Base-by-base conservation (phyloP, 30 jellyfish, hydroid and myxozoan genomes). In the Mastigias papua region DNA sequence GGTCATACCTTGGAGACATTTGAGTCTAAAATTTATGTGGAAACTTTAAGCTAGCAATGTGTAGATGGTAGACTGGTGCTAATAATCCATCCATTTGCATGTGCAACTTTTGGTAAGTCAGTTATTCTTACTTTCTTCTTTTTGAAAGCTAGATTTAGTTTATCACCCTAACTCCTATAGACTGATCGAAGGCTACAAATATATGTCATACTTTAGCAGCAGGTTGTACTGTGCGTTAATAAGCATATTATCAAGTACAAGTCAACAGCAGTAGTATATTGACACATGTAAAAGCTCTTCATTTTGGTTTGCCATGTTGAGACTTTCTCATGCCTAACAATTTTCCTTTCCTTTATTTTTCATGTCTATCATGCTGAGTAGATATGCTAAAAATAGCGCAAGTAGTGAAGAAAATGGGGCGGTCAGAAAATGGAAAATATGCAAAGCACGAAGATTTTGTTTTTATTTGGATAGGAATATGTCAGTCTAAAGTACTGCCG, bases 161-260 rank as follows among this genome's bases (percentile, higher is more conserved):
- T 63, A n/a, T 37, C 74, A 17, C 46, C 74, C 54, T 42, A 42
- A 15, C 37, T 17, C 42, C 37, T 63, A 2, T 19, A 11, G 74
- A 15, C 37, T n/a, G 19, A 54, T 63, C 3, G 46, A 63, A 63
- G 50, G 34, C 66, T 72, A 22, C 22, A 34, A 23, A 26, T 27
- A 1, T 42, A 51, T 72, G 83, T 72, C 83, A 72, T 72, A 60
- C 21, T 17, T 21, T 9, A 0, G 83, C 17, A 21, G 83, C 66
- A 72, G 83, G 13, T 37, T 4, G 15, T 63, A 20, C 23, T 3
- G 69, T 42, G 54, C 13, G 13, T 15, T 42, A 15, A 8, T 15
- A 42, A 15, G n/a, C n/a, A n/a, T n/a, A n/a, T n/a, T n/a, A n/a
- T n/a, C n/a, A n/a, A n/a, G n/a, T n/a, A n/a, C n/a, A n/a, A n/a